These are phyloP conservation scores for Salminus brasiliensis DNA, from an alignment of 2,113 vertebrate species.

Conservation along the genomic window DNA sequence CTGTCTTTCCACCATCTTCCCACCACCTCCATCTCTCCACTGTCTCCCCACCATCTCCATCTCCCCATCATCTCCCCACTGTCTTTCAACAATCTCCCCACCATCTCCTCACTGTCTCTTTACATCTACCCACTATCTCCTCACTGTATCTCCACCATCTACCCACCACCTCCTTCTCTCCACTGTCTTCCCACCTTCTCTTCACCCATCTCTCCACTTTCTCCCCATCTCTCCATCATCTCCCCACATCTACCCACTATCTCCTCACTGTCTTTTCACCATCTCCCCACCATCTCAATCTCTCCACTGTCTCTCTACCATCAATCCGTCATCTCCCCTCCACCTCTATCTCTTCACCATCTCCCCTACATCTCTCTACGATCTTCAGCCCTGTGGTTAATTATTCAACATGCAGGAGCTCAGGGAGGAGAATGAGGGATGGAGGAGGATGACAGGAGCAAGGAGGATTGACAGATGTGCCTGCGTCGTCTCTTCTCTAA, in stretches of 20 bases:
- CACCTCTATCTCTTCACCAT: too few species aligned
- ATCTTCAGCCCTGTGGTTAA: conserved; percentile 71
- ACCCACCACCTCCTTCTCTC: background rate
- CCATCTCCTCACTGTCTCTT: background rate
- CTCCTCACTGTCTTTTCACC: conserved; percentile 33
- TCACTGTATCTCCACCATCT: conserved; percentile 46
- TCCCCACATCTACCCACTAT: background rate
- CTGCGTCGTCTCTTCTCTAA: conserved; percentile 69
- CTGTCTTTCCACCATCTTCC: conserved; percentile 48
- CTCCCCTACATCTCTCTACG: conserved; percentile 12
- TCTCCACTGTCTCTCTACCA: too few species aligned
- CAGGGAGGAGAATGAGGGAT: conserved; percentile 51
- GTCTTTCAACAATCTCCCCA: background rate
- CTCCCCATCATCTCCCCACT: too few species aligned
- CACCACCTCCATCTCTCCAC: background rate
- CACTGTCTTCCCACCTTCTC: conserved; percentile 45
- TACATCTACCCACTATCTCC: conserved; percentile 27
- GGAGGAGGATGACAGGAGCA: conserved; percentile 66
- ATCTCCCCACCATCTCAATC: too few species aligned
- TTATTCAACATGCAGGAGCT: conserved; percentile 72
- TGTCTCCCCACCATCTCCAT: background rate
- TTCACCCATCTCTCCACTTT: conserved; percentile 23
- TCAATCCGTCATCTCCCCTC: too few species aligned
- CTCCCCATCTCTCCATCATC: conserved; percentile 26
- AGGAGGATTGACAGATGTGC: conserved; percentile 75